Percentiles rank a stretch among this genome's conserved stretches.
These are phyloP conservation scores for Hypsibius dujardini DNA, from an alignment of 1,140 invertebrate species.

Conservation along the genomic window DNA sequence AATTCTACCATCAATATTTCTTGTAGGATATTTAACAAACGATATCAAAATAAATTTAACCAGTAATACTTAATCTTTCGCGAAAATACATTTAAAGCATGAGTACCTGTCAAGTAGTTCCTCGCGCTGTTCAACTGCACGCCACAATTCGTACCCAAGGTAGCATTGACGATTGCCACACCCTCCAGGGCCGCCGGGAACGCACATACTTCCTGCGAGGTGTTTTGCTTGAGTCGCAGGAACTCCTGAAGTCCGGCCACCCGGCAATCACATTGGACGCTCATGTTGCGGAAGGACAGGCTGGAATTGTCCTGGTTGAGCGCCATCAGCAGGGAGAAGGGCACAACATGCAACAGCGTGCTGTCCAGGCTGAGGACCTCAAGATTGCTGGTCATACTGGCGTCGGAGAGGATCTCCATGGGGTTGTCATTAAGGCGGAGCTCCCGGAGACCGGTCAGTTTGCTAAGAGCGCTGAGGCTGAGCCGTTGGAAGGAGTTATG, in stretches of 20 bases:
- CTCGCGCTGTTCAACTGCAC: background rate
- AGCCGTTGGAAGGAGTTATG: conserved; percentile 1
- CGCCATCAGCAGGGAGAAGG: background rate
- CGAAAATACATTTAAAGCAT: no score
- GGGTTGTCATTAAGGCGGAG: background rate
- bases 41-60: no score
- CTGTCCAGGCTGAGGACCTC: background rate
- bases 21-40: no score
- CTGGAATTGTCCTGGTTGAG: background rate
- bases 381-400: background rate
- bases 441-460: background rate
- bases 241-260: conserved; percentile 1
- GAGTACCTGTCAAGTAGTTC: background rate
- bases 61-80: no score
- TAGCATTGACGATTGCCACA: background rate
- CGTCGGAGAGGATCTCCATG: conserved; percentile 15
- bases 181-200: background rate
- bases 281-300: conserved; percentile 8
- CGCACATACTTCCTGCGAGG: background rate
- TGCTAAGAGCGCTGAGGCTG: background rate
- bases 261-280: background rate
- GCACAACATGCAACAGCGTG: background rate
- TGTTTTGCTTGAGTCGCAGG: background rate
- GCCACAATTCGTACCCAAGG: background rate
- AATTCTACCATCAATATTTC: no score